Conservation (phyloP, 2,113 vertebrate species). For the Sinocyclocheilus anshuiensis region DNA sequence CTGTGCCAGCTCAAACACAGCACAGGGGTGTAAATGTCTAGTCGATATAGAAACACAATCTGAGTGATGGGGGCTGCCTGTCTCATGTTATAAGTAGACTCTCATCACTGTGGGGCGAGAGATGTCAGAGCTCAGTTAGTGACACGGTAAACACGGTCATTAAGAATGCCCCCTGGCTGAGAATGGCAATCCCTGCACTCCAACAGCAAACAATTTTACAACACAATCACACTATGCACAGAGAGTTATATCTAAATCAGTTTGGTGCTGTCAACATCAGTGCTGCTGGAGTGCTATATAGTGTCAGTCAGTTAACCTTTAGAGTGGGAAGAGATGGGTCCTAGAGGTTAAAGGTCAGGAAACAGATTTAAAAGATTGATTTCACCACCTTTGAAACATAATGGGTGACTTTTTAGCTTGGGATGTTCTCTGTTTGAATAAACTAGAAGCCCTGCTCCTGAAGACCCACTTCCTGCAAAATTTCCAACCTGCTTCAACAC, state of each 20-base stretch:
- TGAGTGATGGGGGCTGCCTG: slow-evolving; percentile 41
- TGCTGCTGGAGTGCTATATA: background rate
- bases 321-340: background rate
- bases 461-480: too few species aligned
- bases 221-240: slow-evolving; percentile 24
- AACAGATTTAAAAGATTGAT: background rate
- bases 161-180: slow-evolving; percentile 43
- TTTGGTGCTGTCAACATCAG: background rate
- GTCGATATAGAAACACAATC: slow-evolving; percentile 26
- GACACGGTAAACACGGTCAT: slow-evolving; percentile 47
- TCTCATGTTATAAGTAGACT: slow-evolving; percentile 41
- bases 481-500: background rate
- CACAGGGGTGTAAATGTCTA: slow-evolving; percentile 20
- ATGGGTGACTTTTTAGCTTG: background rate
- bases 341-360: slow-evolving; percentile 2
- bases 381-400: background rate
- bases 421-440: background rate
- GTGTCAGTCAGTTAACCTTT: too few species aligned
- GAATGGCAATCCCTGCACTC: background rate
- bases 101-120: slow-evolving; percentile 27
- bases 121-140: slow-evolving; percentile 53
- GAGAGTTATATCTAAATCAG: background rate
- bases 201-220: slow-evolving; percentile 41
- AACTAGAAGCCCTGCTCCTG: background rate
- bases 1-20: slow-evolving; percentile 12